These are phyloP conservation scores for Trisateles emortualis DNA, from an alignment of 2,888 invertebrate species.

Conservation along the genomic window DNA sequence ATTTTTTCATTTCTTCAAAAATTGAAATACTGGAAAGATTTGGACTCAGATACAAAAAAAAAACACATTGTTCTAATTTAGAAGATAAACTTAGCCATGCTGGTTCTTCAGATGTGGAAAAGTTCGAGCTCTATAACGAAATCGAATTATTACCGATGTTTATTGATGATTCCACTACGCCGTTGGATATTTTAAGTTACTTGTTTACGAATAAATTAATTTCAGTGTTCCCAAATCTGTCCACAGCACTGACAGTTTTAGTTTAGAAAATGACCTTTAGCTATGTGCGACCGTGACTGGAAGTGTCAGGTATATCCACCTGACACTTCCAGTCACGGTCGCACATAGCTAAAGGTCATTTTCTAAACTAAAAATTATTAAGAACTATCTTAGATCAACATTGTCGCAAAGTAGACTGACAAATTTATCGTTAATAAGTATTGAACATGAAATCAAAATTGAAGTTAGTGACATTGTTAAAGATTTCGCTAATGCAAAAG, in stretches of 20 bases:
- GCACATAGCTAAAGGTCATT: background rate
- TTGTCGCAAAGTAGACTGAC: background rate
- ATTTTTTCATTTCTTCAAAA: background rate
- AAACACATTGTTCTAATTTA: no score
- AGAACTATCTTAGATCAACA: background rate
- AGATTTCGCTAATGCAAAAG: background rate
- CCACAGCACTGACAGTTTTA: background rate
- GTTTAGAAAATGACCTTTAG: no score
- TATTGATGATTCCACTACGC: conserved; percentile 10
- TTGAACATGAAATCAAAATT: background rate
- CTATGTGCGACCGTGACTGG: no score
- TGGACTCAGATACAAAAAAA: no score
- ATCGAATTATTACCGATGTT: background rate
- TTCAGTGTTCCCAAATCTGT: conserved; percentile 8
- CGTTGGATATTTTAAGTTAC: conserved; percentile 16
- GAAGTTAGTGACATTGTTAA: background rate
- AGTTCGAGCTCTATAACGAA: background rate
- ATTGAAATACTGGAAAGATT: background rate
- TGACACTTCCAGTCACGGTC: background rate
- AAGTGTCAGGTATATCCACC: background rate
- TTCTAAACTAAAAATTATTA: conserved; percentile 1
- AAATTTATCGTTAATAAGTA: background rate
- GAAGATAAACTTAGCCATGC: background rate
- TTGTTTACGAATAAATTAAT: conserved; percentile 14
- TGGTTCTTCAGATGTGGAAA: background rate